Conservation (phyloP, 2,113 vertebrate species). For the Halichoeres trimaculatus region DNA sequence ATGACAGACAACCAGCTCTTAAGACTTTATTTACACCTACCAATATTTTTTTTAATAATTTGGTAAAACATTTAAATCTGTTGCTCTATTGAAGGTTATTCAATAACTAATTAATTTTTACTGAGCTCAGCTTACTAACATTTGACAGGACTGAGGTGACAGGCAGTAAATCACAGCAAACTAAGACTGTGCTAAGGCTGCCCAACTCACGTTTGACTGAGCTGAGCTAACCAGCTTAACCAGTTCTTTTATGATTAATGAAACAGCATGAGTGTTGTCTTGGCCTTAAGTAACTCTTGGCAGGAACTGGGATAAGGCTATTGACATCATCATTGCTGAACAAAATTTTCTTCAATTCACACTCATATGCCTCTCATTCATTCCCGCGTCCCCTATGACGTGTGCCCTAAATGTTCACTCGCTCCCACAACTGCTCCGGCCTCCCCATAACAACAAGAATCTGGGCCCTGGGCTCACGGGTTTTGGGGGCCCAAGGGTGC, state of each 20-base stretch:
- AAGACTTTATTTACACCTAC: too few relatives aligned
- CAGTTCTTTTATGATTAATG: background rate
- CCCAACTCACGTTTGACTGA: background rate
- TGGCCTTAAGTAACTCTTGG: background rate
- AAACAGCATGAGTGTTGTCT: background rate
- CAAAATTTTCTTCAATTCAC: constrained; percentile 2
- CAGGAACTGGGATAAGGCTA: background rate
- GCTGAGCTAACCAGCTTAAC: background rate
- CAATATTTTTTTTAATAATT: too few relatives aligned
- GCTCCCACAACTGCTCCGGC: constrained; percentile 32
- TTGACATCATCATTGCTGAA: constrained; percentile 2
- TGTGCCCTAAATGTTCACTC: constrained; percentile 59
- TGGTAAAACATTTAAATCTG: too few relatives aligned
- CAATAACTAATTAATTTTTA: too few relatives aligned
- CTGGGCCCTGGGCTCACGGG: constrained; percentile 32
- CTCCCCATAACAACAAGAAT: constrained; percentile 43
- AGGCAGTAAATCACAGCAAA: too few relatives aligned
- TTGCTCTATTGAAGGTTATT: too few relatives aligned
- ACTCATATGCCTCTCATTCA: constrained; percentile 25
- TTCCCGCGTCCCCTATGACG: constrained; percentile 33
- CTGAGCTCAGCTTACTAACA: background rate
- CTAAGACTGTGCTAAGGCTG: background rate
- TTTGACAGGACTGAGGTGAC: background rate
- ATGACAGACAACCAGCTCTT: background rate
- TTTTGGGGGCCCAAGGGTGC: constrained; percentile 63